Conservation (phyloP, 2,797 vertebrate genomes). For the Coranthus polyacanthus region DNA sequence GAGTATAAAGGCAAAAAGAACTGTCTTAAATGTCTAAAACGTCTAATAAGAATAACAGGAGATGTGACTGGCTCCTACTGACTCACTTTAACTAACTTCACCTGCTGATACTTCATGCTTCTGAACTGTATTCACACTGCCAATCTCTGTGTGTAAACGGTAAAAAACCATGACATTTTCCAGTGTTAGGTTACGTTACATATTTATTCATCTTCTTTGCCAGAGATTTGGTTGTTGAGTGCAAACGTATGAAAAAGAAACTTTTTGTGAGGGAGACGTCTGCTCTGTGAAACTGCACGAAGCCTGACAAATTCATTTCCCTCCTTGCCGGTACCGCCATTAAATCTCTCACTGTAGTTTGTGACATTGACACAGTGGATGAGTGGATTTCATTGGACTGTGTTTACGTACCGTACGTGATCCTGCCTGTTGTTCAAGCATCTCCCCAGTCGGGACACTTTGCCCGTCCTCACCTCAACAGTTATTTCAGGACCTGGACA, state of each 20-base stretch:
- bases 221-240: not conserved
- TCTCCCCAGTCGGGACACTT: conserved; percentile 18
- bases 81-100: too few species aligned
- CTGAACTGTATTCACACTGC: too few species aligned
- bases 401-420: not conserved
- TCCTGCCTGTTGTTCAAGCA: conserved; percentile 10
- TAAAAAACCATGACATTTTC: not conserved
- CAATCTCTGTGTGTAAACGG: too few species aligned
- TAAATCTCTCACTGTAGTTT: conserved; percentile 15
- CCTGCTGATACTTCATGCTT: too few species aligned
- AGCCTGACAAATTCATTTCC: conserved; percentile 31
- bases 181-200: not conserved
- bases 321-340: conserved; percentile 5
- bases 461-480: conserved; percentile 13
- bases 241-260: not conserved
- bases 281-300: not conserved
- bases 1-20: too few species aligned
- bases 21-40: too few species aligned
- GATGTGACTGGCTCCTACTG: too few species aligned
- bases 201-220: not conserved
- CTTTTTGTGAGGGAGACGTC: conserved; percentile 12
- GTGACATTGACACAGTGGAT: conserved; percentile 22
- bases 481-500: conserved; percentile 22
- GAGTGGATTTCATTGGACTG: conserved; percentile 11
- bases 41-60: too few species aligned